Conservation (phyloP, 2,888 invertebrate species). For the Caenorhabditis drosophilae region DNA sequence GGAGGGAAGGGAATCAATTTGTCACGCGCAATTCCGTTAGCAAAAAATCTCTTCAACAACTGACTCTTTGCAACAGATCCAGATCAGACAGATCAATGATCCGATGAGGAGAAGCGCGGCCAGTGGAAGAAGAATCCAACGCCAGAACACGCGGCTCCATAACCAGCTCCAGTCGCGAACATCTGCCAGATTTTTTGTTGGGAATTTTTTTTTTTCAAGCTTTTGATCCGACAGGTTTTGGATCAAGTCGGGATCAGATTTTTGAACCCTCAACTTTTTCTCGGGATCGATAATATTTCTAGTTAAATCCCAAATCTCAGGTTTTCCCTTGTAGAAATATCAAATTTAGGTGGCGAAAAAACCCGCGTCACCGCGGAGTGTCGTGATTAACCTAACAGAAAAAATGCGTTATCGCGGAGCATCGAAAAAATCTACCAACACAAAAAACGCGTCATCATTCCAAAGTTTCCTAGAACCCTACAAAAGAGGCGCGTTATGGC, state of each 20-base stretch:
- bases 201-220: slow-evolving; percentile 3
- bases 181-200: slow-evolving; percentile 38
- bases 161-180: slow-evolving; percentile 41
- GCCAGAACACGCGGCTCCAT: slow-evolving; percentile 42
- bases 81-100: slow-evolving; percentile 25
- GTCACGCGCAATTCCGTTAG: background rate
- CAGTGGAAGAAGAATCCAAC: slow-evolving; percentile 47
- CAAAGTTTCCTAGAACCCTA: too few relatives aligned
- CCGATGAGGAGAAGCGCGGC: slow-evolving; percentile 34
- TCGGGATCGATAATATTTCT: too few relatives aligned
- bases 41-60: slow-evolving; percentile 10
- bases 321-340: too few relatives aligned
- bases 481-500: background rate
- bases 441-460: too few relatives aligned
- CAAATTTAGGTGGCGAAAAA: too few relatives aligned
- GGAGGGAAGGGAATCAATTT: background rate
- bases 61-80: slow-evolving; percentile 41
- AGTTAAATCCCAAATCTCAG: background rate
- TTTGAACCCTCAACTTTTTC: too few relatives aligned
- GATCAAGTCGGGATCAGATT: too few relatives aligned
- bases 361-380: too few relatives aligned
- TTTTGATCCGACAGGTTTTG: too few relatives aligned
- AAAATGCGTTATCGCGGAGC: too few relatives aligned
- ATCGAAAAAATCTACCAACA: too few relatives aligned
- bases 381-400: too few relatives aligned